Evolutionary conservation across 2,888 invertebrate species (phyloP).

Genomic region (Eristalis pertinax): DNA sequence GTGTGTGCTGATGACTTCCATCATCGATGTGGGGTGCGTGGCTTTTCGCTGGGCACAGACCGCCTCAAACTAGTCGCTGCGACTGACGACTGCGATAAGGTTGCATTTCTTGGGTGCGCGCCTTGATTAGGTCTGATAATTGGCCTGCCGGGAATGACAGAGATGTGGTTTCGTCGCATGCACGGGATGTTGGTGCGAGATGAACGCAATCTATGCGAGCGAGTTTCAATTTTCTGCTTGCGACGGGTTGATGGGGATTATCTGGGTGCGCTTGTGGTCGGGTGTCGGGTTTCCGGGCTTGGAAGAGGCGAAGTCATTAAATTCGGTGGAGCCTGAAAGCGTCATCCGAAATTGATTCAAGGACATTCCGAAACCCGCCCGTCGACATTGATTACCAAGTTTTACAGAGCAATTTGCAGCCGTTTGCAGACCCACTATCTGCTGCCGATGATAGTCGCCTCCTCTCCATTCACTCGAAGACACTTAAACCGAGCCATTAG

Average conservation of each 20-base stretch:
- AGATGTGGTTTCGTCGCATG: neutral
- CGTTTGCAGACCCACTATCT: neutral
- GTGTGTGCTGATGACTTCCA: conserved; percentile 26
- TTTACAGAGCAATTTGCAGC: neutral
- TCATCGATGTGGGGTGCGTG: conserved; percentile 17
- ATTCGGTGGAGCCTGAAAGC: neutral
- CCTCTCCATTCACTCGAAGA: neutral
- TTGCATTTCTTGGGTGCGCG: conserved; percentile 1
- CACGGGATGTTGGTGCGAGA: neutral
- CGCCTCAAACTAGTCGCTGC: conserved; percentile 32
- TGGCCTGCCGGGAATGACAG: neutral
- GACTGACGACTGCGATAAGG: conserved; percentile 9
- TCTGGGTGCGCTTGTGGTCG: too few relatives aligned
- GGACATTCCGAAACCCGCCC: neutral
- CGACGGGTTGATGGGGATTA: too few relatives aligned
- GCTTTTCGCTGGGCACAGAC: conserved; percentile 29
- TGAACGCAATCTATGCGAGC: neutral
- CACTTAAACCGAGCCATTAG: neutral
- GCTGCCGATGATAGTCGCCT: neutral
- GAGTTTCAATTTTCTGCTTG: too few relatives aligned
- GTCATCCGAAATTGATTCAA: neutral
- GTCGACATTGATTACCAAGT: neutral
- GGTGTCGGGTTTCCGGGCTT: too few relatives aligned
- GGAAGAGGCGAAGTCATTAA: too few relatives aligned
- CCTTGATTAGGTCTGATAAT: conserved; percentile 42